Conservation (phyloP, 2,888 invertebrate species). For the Mythimna albipuncta region DNA sequence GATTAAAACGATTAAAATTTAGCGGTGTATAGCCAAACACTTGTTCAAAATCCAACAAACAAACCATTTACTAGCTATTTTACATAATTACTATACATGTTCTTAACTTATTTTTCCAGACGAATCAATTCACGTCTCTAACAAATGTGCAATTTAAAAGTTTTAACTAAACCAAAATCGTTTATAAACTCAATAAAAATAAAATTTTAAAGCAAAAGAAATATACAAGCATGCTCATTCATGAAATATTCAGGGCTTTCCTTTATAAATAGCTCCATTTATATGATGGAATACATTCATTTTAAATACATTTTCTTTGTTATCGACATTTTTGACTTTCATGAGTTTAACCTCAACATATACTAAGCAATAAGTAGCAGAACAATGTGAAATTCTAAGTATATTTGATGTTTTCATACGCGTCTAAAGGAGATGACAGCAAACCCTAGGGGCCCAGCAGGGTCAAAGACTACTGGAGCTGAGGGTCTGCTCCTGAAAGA, state of each 20-base stretch:
- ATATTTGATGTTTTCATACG: neutral
- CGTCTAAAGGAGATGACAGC: too few relatives aligned
- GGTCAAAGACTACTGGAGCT: too few relatives aligned
- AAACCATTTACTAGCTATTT: neutral
- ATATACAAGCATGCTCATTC: slow-evolving; percentile 14
- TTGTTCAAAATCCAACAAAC: neutral
- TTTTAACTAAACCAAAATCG: neutral
- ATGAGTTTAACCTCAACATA: slow-evolving; percentile 3
- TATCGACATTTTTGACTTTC: slow-evolving; percentile 26
- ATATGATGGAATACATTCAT: slow-evolving; percentile 24
- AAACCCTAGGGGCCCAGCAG: too few relatives aligned
- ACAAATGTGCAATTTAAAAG: slow-evolving; percentile 7
- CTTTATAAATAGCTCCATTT: slow-evolving; percentile 26
- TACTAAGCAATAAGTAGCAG: neutral
- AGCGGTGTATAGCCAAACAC: too few relatives aligned
- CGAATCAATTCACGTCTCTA: neutral
- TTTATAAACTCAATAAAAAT: neutral
- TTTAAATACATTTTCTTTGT: slow-evolving; percentile 25
- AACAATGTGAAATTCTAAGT: neutral
- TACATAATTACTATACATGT: neutral
- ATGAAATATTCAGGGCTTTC: slow-evolving; percentile 41
- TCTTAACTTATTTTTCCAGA: neutral
- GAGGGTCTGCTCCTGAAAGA: too few relatives aligned
- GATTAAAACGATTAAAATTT: too few relatives aligned
- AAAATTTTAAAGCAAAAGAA: neutral